These are phyloP conservation scores for Gulo gulo DNA, from an alignment of 2,113 vertebrate species.

Conservation along the genomic window DNA sequence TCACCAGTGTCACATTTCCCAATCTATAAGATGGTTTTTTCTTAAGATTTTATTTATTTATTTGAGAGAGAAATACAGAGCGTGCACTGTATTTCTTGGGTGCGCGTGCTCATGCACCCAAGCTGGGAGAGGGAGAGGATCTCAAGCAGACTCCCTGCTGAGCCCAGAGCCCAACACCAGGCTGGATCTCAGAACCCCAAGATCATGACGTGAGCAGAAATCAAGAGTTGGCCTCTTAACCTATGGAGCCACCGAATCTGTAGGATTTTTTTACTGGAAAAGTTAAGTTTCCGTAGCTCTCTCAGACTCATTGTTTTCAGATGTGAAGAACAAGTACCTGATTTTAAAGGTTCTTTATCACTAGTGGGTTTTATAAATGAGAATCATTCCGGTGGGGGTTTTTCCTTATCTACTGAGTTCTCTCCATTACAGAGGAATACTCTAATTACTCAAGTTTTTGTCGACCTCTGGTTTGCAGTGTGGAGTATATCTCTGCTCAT, in stretches of 20 bases:
- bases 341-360: constrained; percentile 1
- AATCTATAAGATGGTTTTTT: background rate
- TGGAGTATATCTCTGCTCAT: constrained; percentile 56
- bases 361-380: constrained; percentile 47
- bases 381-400: background rate
- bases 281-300: background rate
- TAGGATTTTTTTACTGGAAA: background rate
- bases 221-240: background rate
- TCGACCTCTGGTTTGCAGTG: constrained; percentile 38
- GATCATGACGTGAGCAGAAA: background rate
- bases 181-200: background rate
- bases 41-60: background rate
- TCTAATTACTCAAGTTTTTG: constrained; percentile 54
- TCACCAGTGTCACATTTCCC: background rate
- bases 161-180: background rate
- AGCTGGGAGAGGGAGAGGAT: background rate
- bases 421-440: constrained; percentile 57
- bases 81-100: too few species aligned
- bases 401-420: constrained; percentile 48
- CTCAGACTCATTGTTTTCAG: background rate
- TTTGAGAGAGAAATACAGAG: background rate
- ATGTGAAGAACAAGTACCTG: background rate
- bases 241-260: background rate
- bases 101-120: background rate
- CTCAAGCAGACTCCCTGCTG: background rate